phyloP scores from a whole-genome alignment of 1,140 invertebrate genomes.

The Neodiprion virginianus region DNA sequence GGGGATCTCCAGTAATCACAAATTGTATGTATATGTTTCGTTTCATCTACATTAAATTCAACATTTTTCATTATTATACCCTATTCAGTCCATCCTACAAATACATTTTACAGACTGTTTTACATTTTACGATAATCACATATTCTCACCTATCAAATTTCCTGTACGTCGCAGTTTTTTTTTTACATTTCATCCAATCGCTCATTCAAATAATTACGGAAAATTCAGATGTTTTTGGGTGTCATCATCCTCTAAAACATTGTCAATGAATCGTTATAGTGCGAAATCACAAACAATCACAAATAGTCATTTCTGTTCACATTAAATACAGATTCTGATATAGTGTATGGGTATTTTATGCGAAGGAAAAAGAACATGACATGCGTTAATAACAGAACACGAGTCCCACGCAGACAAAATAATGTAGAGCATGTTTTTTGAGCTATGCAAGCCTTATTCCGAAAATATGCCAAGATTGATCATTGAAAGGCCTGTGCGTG shows the following conservation, averaged over 20 bases:
- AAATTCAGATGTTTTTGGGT: not conserved
- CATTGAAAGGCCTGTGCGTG: not conserved
- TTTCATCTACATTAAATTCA: not conserved
- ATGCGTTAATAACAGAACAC: not conserved
- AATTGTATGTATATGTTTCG: not conserved
- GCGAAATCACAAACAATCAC: not conserved
- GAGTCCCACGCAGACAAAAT: not conserved
- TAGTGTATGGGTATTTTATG: not conserved
- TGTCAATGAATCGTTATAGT: not conserved
- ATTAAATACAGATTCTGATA: not conserved
- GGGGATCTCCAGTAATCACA: too few relatives aligned
- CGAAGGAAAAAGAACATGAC: not conserved
- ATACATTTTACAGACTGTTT: not conserved
- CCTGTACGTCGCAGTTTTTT: not conserved
- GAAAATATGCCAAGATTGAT: not conserved
- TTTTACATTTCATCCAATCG: not conserved
- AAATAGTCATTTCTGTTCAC: not conserved
- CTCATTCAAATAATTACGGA: not conserved
- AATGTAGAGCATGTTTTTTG: not conserved
- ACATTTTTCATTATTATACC: slow-evolving; percentile 28
- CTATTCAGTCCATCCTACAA: slow-evolving; percentile 51
- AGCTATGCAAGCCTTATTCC: not conserved
- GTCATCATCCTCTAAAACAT: not conserved
- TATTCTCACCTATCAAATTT: not conserved
- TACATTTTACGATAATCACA: not conserved